A percentile compares a stretch with the other conserved stretches of the same genome.
These are phyloP conservation scores for Gallinago undulata DNA, from an alignment of 2,113 vertebrate species.

Conservation along the genomic window DNA sequence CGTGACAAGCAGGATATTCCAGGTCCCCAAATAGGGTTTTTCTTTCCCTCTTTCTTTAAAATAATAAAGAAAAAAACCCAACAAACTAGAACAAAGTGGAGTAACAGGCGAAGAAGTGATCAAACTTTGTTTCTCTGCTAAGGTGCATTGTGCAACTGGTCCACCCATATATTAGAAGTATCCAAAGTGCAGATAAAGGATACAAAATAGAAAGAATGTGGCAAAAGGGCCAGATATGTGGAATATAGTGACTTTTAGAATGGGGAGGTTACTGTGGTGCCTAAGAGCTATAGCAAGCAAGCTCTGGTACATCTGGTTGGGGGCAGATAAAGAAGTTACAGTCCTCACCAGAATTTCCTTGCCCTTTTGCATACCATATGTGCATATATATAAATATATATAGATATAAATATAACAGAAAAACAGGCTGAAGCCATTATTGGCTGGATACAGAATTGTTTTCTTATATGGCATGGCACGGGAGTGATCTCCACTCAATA, in stretches of 20 bases:
- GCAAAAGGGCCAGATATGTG: neutral
- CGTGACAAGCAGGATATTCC: neutral
- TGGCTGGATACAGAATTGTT: neutral
- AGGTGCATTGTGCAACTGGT: neutral
- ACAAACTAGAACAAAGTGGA: neutral
- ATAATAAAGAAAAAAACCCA: neutral
- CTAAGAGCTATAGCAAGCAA: neutral
- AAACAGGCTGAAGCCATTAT: neutral
- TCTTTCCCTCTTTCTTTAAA: neutral
- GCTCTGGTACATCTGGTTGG: neutral
- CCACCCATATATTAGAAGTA: neutral
- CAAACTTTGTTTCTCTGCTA: rapidly evolving
- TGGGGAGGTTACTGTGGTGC: neutral
- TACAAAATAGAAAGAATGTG: neutral
- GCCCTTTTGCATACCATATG: neutral
- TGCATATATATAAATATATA: too few species aligned
- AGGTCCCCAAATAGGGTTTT: neutral
- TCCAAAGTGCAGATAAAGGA: neutral
- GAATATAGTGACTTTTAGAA: neutral
- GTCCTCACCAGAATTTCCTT: neutral
- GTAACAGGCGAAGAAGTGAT: neutral
- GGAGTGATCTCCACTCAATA: neutral
- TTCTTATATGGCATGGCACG: rapidly evolving
- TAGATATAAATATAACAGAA: neutral
- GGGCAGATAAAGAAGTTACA: neutral